Percentiles rank a stretch among this genome's conserved stretches.
phyloP scores from a whole-genome alignment of 1,140 invertebrate species.

The Maniola jurtina region DNA sequence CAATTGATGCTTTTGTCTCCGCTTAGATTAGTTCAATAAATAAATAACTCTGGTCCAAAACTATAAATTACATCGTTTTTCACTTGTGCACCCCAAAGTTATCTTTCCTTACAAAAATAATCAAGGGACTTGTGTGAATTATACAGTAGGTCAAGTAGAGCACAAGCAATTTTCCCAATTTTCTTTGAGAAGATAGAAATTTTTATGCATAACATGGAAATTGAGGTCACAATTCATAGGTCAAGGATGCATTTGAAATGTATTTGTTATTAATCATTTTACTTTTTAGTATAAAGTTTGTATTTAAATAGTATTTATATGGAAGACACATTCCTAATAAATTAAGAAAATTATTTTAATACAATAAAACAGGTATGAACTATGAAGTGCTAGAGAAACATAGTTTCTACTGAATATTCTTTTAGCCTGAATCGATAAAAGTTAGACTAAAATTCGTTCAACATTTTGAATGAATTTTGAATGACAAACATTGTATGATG shows the following conservation, averaged over 20 bases:
- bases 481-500: too few relatives aligned
- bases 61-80: neutral
- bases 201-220: neutral
- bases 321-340: too few relatives aligned
- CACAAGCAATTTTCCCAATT: neutral
- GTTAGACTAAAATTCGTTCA: too few relatives aligned
- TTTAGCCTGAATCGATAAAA: too few relatives aligned
- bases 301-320: too few relatives aligned
- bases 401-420: too few relatives aligned
- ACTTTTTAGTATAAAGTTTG: neutral
- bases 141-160: conserved; percentile 2
- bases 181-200: neutral
- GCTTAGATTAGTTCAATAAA: neutral
- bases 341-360: too few relatives aligned
- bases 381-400: too few relatives aligned
- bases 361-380: too few relatives aligned
- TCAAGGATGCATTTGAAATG: conserved; percentile 3
- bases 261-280: neutral
- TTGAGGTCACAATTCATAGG: neutral
- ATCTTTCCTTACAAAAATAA: neutral
- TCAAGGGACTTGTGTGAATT: too few relatives aligned
- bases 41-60: neutral
- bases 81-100: neutral
- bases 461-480: too few relatives aligned
- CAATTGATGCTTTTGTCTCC: conserved; percentile 22